Conservation (phyloP, 2,888 invertebrate genomes). For the Polyommatus iphigenia region DNA sequence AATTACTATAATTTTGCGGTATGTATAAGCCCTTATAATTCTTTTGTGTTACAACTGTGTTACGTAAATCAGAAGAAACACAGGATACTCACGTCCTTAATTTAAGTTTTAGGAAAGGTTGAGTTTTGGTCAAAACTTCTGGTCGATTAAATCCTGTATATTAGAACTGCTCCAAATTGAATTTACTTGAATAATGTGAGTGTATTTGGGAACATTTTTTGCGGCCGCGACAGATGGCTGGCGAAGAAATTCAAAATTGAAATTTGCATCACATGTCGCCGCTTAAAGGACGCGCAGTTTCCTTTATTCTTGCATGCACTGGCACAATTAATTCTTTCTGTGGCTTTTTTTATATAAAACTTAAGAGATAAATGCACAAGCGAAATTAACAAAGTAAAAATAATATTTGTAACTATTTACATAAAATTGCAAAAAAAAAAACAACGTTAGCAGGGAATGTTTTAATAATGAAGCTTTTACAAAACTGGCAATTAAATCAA, state of each 20-base stretch:
- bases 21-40: too few species aligned
- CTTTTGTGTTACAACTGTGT: too few species aligned
- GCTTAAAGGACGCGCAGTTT: slow-evolving; percentile 30
- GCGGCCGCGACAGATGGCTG: slow-evolving; percentile 47
- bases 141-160: not conserved
- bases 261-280: slow-evolving; percentile 42
- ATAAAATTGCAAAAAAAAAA: not conserved
- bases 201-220: slow-evolving; percentile 45
- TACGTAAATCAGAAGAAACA: too few species aligned
- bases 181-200: slow-evolving; percentile 32
- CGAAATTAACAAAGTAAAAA: not conserved
- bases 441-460: not conserved
- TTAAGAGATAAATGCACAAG: not conserved
- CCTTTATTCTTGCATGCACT: slow-evolving; percentile 27
- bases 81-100: too few species aligned
- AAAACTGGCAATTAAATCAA: not conserved
- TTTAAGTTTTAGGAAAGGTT: too few species aligned
- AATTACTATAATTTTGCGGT: too few species aligned
- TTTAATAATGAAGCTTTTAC: not conserved
- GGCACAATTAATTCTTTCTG: not conserved
- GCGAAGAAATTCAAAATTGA: slow-evolving; percentile 49
- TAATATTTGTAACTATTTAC: not conserved
- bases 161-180: slow-evolving; percentile 35
- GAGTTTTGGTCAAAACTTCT: too few species aligned
- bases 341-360: not conserved